phyloP scores from a whole-genome alignment of 2,797 vertebrate species.

The Premnoplex brunnescens region DNA sequence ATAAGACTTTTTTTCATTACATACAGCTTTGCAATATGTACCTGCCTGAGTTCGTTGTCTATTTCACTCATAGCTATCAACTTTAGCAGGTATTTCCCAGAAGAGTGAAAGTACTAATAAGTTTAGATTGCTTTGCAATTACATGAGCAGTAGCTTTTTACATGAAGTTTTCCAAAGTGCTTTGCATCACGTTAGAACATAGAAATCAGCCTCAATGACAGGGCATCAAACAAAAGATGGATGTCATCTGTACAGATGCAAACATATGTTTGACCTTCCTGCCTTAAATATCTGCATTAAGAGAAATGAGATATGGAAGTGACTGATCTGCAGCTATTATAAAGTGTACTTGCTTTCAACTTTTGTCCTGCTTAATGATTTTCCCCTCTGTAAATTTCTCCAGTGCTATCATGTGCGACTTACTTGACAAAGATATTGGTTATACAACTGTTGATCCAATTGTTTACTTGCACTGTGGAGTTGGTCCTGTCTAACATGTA shows the following conservation, averaged over 20 bases:
- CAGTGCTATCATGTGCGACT: background rate
- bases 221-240: background rate
- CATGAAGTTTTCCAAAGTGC: background rate
- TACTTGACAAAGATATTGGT: background rate
- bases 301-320: background rate
- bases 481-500: background rate
- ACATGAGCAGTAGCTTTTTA: background rate
- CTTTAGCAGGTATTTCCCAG: background rate
- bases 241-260: background rate
- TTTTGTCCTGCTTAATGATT: background rate
- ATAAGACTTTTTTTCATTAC: background rate
- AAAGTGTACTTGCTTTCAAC: background rate
- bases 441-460: background rate
- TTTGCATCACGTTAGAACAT: background rate
- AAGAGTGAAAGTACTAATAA: background rate
- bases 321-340: background rate
- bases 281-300: background rate
- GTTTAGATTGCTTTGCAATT: constrained; percentile 23
- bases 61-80: background rate
- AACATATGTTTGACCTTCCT: background rate
- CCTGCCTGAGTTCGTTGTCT: background rate
- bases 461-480: background rate
- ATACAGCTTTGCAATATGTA: background rate
- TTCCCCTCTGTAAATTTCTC: background rate
- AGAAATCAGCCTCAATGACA: background rate